Base-by-base conservation (phyloP, 2,113 vertebrate genomes). In the Carassius carassius region DNA sequence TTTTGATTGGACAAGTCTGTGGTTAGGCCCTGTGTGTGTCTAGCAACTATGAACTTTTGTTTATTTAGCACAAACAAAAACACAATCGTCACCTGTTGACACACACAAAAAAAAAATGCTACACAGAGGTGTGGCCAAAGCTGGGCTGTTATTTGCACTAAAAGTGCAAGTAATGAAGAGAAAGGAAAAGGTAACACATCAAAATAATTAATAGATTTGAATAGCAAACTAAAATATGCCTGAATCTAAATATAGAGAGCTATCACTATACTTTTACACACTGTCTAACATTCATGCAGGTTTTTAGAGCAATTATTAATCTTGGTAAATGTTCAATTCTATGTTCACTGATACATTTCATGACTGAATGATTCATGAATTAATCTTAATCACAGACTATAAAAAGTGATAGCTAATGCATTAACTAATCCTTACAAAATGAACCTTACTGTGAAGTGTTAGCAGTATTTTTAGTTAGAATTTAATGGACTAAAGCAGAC, bases 1-100 rank as follows among this genome's bases (percentile, higher is more conserved):
- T 83, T 86, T 65, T 82, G 78, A 85, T 82, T 72, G 62, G 78
- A 86, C 35, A 32, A 51, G 83, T 85, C n/a, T 85, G 13, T 47
- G 51, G 32, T 35, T 23, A 47, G 41, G 19, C 17, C 51, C 51
- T 37, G 11, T 19, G 5, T 56, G 32, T 70, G 21, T 63, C 51
- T 78, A 85, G 76, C 65, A 85, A 78, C 49, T 12, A 41, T 0
- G n/a, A 51, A 81, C 79, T 85, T 87, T 82, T 82, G 72, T 85
- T 82, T 82, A 82, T 74, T 72, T 74, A 78, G 51, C n/a, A 72
- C 51, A 23, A 80, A 65, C 78, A 81, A 80, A 81, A 84, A 87
- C 86, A 81, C 21, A 85, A 58, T 69, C 58, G 58, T 87, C 86
- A 67, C 78, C 86, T 80, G 82, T 54, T 80, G 82, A 73, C 76